phyloP scores from a whole-genome alignment of 2,797 vertebrate species.

The Myotis vivesi region DNA sequence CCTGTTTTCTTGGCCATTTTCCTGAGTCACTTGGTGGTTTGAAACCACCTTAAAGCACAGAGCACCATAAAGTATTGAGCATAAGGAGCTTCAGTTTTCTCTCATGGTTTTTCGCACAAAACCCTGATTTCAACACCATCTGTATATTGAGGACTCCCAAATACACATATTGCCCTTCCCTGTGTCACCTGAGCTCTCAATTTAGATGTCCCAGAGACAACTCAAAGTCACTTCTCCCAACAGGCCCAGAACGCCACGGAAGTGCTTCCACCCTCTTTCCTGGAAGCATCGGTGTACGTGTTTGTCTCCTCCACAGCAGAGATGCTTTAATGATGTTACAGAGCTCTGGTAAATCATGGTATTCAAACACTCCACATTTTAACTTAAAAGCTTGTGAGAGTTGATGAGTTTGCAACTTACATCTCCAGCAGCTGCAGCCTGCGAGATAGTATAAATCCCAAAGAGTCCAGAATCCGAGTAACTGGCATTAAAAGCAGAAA shows the following conservation, averaged over 20 bases:
- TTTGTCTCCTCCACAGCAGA: not conserved
- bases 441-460: slow-evolving; percentile 93
- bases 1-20: not conserved
- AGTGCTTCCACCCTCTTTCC: not conserved
- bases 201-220: not conserved
- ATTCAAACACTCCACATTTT: slow-evolving; percentile 4
- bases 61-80: not conserved
- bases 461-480: slow-evolving; percentile 97
- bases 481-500: slow-evolving; percentile 90
- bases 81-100: not conserved
- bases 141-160: not conserved
- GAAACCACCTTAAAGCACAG: not conserved
- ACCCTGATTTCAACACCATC: not conserved
- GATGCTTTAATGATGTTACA: not conserved
- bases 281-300: not conserved
- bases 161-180: not conserved
- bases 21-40: not conserved
- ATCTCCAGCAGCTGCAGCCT: slow-evolving; percentile 86
- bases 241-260: not conserved
- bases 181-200: not conserved
- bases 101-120: not conserved
- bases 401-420: slow-evolving; percentile 85
- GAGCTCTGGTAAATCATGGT: not conserved
- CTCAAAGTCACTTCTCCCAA: not conserved
- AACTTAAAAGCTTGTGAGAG: not conserved